Conservation (phyloP, 2,113 vertebrate genomes). For the Myocastor coypus region DNA sequence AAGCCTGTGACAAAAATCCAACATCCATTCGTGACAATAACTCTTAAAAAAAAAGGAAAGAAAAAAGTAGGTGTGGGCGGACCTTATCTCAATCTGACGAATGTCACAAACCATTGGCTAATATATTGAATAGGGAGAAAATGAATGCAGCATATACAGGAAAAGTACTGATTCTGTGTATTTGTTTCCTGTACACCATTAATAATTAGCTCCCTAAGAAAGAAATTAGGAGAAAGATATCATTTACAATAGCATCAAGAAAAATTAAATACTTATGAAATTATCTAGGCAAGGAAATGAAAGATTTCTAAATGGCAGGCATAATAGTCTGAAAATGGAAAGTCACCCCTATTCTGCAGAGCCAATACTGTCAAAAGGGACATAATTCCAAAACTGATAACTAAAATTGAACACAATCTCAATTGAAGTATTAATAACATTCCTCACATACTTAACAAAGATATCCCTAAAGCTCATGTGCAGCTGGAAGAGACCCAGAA, state of each 20-base stretch:
- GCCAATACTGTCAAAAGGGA: not conserved
- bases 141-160: not conserved
- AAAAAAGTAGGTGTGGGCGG: not conserved
- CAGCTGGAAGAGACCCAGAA: not conserved
- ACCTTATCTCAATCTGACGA: not conserved
- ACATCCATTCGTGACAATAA: not conserved
- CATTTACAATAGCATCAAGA: too few relatives aligned
- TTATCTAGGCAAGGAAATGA: not conserved
- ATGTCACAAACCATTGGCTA: not conserved
- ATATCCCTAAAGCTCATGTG: not conserved
- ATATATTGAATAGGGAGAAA: not conserved
- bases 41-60: not conserved
- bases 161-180: not conserved
- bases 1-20: not conserved
- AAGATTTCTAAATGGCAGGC: not conserved
- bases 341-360: not conserved
- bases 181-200: not conserved
- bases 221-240: too few relatives aligned
- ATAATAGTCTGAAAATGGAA: not conserved
- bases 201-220: not conserved
- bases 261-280: too few relatives aligned
- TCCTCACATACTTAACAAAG: not conserved
- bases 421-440: not conserved
- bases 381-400: not conserved
- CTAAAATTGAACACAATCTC: not conserved